phyloP scores from a whole-genome alignment of 1,140 invertebrate genomes.

The Oedothorax gibbosus region DNA sequence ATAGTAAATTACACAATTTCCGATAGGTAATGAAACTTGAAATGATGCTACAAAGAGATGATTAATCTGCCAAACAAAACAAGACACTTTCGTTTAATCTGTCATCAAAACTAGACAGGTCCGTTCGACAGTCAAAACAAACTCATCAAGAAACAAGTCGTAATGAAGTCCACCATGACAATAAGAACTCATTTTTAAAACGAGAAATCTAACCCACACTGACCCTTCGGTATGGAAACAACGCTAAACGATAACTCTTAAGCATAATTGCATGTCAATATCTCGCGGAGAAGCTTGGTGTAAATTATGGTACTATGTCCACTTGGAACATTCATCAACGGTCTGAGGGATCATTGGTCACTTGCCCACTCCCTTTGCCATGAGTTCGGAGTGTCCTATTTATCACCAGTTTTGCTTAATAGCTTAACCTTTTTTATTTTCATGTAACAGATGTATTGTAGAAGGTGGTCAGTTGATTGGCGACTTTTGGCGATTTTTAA shows the following conservation, averaged over 20 bases:
- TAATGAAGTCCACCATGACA: constrained; percentile 15
- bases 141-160: neutral
- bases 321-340: constrained; percentile 12
- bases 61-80: too few relatives aligned
- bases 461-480: too few relatives aligned
- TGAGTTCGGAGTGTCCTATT: constrained; percentile 26
- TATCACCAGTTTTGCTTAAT: constrained; percentile 33
- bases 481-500: too few relatives aligned
- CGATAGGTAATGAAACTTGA: too few relatives aligned
- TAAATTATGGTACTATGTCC: constrained; percentile 34
- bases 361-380: constrained; percentile 26
- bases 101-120: too few relatives aligned
- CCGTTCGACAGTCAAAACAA: too few relatives aligned
- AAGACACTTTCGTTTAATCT: too few relatives aligned
- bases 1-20: too few relatives aligned
- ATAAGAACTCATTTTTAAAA: constrained; percentile 17
- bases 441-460: too few relatives aligned
- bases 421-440: constrained; percentile 11
- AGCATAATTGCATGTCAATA: constrained; percentile 38
- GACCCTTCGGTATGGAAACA: constrained; percentile 12
- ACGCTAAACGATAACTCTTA: constrained; percentile 32
- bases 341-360: constrained; percentile 26
- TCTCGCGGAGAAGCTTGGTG: constrained; percentile 7
- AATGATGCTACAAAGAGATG: too few relatives aligned
- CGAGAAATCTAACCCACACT: constrained; percentile 7